Evolutionary conservation across 2,113 vertebrate genomes (phyloP).

Genomic region (Scalopus aquaticus): DNA sequence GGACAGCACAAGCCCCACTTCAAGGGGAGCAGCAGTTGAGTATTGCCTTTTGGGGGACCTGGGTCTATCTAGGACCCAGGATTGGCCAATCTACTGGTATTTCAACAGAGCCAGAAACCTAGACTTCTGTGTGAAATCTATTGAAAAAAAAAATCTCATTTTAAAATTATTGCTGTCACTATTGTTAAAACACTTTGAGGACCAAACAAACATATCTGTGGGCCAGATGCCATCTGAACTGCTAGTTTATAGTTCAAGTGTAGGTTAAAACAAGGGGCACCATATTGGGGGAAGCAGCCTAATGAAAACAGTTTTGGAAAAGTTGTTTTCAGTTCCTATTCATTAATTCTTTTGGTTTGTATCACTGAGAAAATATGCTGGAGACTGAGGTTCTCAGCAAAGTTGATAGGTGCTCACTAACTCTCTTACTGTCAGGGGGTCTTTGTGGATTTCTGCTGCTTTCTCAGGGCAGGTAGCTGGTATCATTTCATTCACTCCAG

Average conservation of each 20-base stretch:
- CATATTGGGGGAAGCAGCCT: neutral
- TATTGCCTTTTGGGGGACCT: neutral
- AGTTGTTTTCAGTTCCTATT: neutral
- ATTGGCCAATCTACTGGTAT: constrained; percentile 12
- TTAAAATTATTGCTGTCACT: constrained; percentile 20
- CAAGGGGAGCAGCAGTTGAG: neutral
- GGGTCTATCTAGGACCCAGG: too few relatives aligned
- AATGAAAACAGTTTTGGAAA: neutral
- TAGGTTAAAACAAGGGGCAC: neutral
- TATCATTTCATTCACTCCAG: neutral
- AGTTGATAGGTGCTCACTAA: fast-evolving
- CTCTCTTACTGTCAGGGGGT: neutral
- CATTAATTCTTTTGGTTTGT: neutral
- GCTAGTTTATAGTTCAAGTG: neutral
- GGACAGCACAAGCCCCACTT: neutral
- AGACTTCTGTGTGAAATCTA: constrained; percentile 41
- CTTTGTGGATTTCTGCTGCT: neutral
- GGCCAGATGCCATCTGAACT: neutral
- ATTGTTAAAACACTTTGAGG: constrained; percentile 52
- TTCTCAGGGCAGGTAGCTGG: constrained; percentile 2
- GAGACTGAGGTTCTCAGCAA: neutral
- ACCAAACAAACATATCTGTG: constrained; percentile 11
- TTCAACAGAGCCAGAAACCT: constrained; percentile 37
- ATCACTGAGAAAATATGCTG: neutral
- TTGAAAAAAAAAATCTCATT: constrained; percentile 37